Percentiles rank a stretch among this genome's conserved stretches.
phyloP scores from a whole-genome alignment of 2,888 invertebrate genomes.

The Neoascia interrupta region DNA sequence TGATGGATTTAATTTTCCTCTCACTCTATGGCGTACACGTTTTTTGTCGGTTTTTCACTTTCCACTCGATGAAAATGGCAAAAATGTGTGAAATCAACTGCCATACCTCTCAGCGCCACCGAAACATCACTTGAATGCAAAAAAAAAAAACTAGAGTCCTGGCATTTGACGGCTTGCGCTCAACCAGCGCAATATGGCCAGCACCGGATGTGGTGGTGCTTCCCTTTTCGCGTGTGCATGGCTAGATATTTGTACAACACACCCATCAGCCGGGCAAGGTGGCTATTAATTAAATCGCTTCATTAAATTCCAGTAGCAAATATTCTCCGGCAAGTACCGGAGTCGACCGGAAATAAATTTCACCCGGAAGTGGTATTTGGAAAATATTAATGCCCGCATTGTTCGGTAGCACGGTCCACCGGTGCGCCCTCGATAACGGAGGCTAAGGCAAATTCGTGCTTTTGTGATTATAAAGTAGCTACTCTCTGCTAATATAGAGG shows the following conservation, averaged over 20 bases:
- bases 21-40: constrained; percentile 12
- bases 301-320: constrained; percentile 56
- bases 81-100: constrained; percentile 35
- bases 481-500: constrained; percentile 9
- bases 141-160: no score
- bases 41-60: constrained; percentile 53
- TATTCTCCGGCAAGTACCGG: constrained; percentile 29
- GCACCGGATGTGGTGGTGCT: constrained; percentile 38
- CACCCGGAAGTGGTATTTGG: constrained; percentile 35
- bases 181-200: constrained; percentile 27
- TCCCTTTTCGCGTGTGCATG: constrained; percentile 13
- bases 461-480: constrained; percentile 22
- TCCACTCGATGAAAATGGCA: constrained; percentile 11
- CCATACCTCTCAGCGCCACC: background rate
- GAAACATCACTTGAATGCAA: constrained; percentile 28
- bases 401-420: constrained; percentile 22
- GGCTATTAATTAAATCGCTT: constrained; percentile 62
- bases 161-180: background rate
- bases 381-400: constrained; percentile 53
- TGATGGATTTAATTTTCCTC: constrained; percentile 29
- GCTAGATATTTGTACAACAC: constrained; percentile 22
- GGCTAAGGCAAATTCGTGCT: constrained; percentile 19
- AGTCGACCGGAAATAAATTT: constrained; percentile 49
- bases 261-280: background rate
- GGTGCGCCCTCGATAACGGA: no score